phyloP scores from a whole-genome alignment of 2,797 vertebrate species.

The Chaetophractus vellerosus region DNA sequence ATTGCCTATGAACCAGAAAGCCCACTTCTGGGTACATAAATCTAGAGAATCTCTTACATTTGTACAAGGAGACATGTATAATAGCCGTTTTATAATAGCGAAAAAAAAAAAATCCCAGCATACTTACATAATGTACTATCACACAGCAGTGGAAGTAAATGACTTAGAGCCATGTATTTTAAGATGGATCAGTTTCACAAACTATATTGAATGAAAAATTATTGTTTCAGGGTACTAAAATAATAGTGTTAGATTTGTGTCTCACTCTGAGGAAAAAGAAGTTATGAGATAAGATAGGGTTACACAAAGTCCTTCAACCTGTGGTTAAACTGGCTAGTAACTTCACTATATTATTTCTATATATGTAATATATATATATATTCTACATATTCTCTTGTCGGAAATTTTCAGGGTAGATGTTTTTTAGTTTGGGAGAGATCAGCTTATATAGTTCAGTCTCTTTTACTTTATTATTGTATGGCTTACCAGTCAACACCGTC shows the following conservation, averaged over 20 bases:
- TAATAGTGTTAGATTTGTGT: neutral
- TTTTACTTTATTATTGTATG: neutral
- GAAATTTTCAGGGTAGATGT: neutral
- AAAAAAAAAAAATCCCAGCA: neutral
- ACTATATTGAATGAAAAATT: conserved; percentile 8
- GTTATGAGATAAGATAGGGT: neutral
- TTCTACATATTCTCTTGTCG: neutral
- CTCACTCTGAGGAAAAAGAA: neutral
- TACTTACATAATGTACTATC: neutral
- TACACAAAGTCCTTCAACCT: neutral
- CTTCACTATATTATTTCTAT: neutral
- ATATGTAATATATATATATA: too few species aligned
- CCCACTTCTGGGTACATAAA: neutral
- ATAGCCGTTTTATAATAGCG: neutral
- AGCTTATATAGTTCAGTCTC: neutral
- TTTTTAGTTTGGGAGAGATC: neutral
- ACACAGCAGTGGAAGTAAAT: neutral
- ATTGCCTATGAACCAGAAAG: neutral
- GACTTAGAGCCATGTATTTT: neutral
- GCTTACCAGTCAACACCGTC: neutral
- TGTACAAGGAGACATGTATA: neutral
- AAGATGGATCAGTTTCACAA: neutral
- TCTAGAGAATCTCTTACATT: neutral
- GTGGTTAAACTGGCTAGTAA: neutral
- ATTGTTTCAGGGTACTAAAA: neutral